Percentiles rank a stretch among this genome's conserved stretches.
These are phyloP conservation scores for Thamnophis elegans DNA, from an alignment of 2,797 vertebrate species.

Conservation along the genomic window DNA sequence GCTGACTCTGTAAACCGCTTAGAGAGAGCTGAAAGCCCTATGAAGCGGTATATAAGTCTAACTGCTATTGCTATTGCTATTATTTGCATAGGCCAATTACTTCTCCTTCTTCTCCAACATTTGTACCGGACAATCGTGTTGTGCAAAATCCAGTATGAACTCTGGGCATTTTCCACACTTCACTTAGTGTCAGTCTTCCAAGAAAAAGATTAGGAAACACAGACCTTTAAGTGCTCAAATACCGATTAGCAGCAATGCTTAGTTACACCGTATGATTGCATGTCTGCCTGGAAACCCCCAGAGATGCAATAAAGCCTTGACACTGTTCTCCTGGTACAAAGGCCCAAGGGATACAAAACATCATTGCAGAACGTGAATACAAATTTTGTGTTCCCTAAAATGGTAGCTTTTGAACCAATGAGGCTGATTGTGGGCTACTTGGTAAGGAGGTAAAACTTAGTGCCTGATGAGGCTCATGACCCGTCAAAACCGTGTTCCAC, in stretches of 20 bases:
- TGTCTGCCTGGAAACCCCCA: background rate
- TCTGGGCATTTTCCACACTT: background rate
- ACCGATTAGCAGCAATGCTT: background rate
- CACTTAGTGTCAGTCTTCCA: background rate
- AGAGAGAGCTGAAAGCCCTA: too few species aligned
- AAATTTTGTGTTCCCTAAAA: background rate
- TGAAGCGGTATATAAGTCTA: too few species aligned
- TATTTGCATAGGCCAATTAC: background rate
- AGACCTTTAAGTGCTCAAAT: background rate
- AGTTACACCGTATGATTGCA: background rate
- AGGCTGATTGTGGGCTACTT: background rate
- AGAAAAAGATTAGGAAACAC: background rate
- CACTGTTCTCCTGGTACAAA: background rate
- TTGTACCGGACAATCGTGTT: background rate
- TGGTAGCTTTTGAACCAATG: background rate
- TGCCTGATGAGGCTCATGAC: background rate
- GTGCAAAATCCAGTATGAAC: background rate
- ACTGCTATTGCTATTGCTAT: too few species aligned
- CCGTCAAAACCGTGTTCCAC: too few species aligned
- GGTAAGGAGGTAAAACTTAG: background rate
- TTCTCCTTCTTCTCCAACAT: background rate
- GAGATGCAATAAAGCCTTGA: background rate
- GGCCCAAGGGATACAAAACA: background rate
- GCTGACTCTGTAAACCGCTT: too few species aligned
- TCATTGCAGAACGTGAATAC: background rate